These are phyloP conservation scores for Leistus spinibarbis DNA, from an alignment of 2,888 invertebrate genomes.

Conservation along the genomic window DNA sequence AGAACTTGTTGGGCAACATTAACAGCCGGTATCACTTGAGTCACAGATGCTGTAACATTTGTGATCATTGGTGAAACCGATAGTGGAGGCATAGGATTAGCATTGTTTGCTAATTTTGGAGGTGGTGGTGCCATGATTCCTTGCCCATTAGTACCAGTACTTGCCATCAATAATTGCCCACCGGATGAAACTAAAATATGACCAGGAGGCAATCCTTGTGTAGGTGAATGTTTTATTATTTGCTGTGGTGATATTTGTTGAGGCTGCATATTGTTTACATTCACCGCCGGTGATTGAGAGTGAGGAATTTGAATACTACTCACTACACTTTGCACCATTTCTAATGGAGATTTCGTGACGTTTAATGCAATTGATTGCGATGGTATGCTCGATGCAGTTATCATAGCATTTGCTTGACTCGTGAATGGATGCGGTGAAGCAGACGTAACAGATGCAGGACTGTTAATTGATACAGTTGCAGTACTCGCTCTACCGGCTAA, in stretches of 20 bases:
- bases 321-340: slow-evolving; percentile 80
- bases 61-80: slow-evolving; percentile 68
- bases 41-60: slow-evolving; percentile 68
- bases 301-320: slow-evolving; percentile 69
- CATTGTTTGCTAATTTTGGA: slow-evolving; percentile 58
- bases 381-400: slow-evolving; percentile 59
- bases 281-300: slow-evolving; percentile 49
- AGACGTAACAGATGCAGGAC: slow-evolving; percentile 60
- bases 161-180: slow-evolving; percentile 74
- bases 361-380: slow-evolving; percentile 52
- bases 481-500: slow-evolving; percentile 77
- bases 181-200: slow-evolving; percentile 79
- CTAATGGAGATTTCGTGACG: slow-evolving; percentile 68
- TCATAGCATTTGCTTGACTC: slow-evolving; percentile 58
- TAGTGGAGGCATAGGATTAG: slow-evolving; percentile 63
- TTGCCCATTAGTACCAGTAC: slow-evolving; percentile 57
- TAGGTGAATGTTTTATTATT: slow-evolving; percentile 59
- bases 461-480: slow-evolving; percentile 76
- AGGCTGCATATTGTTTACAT: slow-evolving; percentile 49
- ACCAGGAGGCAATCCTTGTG: slow-evolving; percentile 63
- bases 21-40: slow-evolving; percentile 69
- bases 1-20: slow-evolving; percentile 70
- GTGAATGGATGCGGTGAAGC: slow-evolving; percentile 56
- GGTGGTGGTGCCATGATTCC: slow-evolving; percentile 73
- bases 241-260: slow-evolving; percentile 55